A percentile compares a stretch with the other conserved stretches of the same genome.
Evolutionary conservation across 2,113 vertebrate species (phyloP).

Genomic region (Notiomystis cincta): DNA sequence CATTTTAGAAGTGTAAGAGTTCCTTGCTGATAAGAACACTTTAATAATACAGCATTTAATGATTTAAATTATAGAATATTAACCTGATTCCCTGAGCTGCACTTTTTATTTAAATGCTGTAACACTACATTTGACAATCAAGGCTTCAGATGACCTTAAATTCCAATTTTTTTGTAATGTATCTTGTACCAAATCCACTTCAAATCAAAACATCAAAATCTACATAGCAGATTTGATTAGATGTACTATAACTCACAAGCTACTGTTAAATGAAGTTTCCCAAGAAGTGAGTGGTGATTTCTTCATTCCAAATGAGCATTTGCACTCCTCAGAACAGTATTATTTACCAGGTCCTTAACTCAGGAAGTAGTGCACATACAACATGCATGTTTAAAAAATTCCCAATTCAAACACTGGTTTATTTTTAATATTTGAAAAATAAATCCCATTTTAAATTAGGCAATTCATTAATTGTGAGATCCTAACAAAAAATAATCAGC

Average conservation of each 20-base stretch:
- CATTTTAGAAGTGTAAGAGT: not conserved
- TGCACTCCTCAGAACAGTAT: not conserved
- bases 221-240: not conserved
- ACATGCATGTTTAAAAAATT: not conserved
- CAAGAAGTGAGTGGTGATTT: accelerated
- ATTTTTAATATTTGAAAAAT: not conserved
- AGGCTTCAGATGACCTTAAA: not conserved
- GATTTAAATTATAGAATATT: not conserved
- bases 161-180: not conserved
- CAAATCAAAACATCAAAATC: not conserved
- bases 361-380: not conserved
- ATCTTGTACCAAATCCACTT: not conserved
- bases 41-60: not conserved
- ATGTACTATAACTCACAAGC: not conserved
- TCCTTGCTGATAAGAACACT: not conserved
- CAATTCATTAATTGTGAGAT: not conserved
- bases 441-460: not conserved
- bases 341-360: not conserved
- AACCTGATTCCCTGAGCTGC: not conserved
- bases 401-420: not conserved
- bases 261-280: not conserved
- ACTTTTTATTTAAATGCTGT: not conserved
- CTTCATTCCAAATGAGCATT: not conserved
- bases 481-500: not conserved
- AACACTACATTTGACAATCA: not conserved